Evolutionary conservation across 2,113 vertebrate species (phyloP).

Genomic region (Mesitornis unicolor): DNA sequence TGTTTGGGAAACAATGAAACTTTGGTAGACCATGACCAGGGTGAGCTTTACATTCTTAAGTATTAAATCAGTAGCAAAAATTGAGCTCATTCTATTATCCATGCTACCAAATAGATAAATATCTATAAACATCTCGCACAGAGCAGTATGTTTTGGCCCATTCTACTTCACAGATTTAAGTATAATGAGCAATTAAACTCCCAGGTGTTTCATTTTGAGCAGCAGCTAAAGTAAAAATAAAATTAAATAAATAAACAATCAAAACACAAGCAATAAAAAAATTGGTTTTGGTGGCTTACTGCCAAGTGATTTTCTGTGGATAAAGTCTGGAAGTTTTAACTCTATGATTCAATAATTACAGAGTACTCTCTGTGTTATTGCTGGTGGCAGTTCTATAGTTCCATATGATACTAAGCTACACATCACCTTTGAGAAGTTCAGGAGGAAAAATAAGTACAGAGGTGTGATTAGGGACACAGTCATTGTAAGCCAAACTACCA

Average conservation of each 20-base stretch:
- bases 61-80: background rate
- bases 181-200: conserved; percentile 68
- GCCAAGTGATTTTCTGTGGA: conserved; percentile 51
- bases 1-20: background rate
- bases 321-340: conserved; percentile 52
- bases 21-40: background rate
- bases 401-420: conserved; percentile 20
- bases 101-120: conserved; percentile 19
- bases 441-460: background rate
- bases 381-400: conserved; percentile 20
- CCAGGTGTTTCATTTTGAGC: conserved; percentile 45
- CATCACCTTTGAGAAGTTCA: background rate
- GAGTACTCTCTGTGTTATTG: background rate
- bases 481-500: background rate
- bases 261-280: conserved; percentile 27
- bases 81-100: background rate
- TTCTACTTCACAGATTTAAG: conserved; percentile 42
- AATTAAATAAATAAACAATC: background rate
- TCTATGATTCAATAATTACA: conserved; percentile 21
- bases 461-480: background rate
- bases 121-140: conserved; percentile 34
- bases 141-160: conserved; percentile 32
- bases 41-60: background rate
- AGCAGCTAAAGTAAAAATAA: conserved; percentile 59
- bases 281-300: conserved; percentile 33